Conservation (phyloP, 2,888 invertebrate genomes). For the Phyto melanocephala region DNA sequence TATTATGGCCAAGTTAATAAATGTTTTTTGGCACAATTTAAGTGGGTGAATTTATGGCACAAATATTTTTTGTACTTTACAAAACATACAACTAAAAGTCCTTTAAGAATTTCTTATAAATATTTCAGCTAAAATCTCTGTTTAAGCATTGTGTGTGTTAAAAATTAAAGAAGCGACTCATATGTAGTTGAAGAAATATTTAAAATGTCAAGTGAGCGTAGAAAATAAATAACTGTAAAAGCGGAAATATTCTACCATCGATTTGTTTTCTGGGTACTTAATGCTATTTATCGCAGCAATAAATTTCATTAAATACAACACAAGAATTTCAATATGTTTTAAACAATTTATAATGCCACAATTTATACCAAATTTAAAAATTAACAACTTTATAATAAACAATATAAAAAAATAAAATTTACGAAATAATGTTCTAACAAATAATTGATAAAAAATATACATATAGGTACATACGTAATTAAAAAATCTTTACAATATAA, state of each 20-base stretch:
- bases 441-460: neutral
- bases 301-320: neutral
- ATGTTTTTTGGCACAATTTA: constrained; percentile 53
- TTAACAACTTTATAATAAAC: neutral
- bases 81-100: no score
- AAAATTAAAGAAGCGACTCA: neutral
- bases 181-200: neutral
- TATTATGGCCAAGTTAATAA: constrained; percentile 53
- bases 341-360: no score
- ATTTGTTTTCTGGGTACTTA: constrained; percentile 23
- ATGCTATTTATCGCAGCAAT: neutral
- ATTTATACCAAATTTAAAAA: neutral
- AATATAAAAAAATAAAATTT: neutral
- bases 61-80: neutral
- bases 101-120: neutral
- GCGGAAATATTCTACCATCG: constrained; percentile 48
- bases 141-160: neutral
- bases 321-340: no score
- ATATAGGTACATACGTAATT: no score
- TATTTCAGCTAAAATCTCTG: neutral
- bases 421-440: neutral
- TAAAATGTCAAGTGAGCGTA: neutral
- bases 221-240: constrained; percentile 14
- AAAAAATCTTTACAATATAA: neutral
- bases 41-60: constrained; percentile 50